Evolutionary conservation across 2,888 invertebrate species (phyloP).

Genomic region (Cheilosia vernalis): DNA sequence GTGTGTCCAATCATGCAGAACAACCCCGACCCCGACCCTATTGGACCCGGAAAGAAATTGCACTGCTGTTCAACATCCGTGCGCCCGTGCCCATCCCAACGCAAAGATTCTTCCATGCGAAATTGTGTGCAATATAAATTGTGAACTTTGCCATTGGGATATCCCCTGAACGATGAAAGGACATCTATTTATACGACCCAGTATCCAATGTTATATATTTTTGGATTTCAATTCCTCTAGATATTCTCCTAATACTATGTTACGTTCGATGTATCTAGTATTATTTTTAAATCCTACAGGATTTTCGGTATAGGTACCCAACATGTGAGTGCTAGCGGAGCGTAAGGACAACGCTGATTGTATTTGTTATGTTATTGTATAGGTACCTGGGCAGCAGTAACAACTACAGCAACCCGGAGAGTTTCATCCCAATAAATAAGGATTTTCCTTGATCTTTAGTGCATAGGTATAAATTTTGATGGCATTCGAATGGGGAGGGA

Average conservation of each 20-base stretch:
- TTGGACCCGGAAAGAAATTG: conserved; percentile 50
- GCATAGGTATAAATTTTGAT: conserved; percentile 54
- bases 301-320: conserved; percentile 58
- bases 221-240: conserved; percentile 69
- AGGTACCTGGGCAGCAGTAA: conserved; percentile 18
- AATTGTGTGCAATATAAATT: conserved; percentile 69
- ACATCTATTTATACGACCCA: conserved; percentile 35
- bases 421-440: conserved; percentile 68
- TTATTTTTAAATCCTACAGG: conserved; percentile 68
- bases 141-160: conserved; percentile 53
- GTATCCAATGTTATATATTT: conserved; percentile 63
- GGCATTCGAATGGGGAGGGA: conserved; percentile 9
- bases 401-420: conserved; percentile 31
- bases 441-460: conserved; percentile 72
- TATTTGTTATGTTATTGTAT: conserved; percentile 43
- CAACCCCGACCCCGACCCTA: conserved; percentile 21
- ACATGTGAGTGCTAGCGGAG: conserved; percentile 39
- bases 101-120: conserved; percentile 10
- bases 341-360: conserved; percentile 31
- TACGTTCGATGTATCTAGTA: conserved; percentile 64
- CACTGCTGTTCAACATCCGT: conserved; percentile 32
- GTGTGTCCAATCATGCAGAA: conserved; percentile 45
- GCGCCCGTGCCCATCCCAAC: background rate
- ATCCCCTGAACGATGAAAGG: conserved; percentile 60
- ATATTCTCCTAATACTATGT: conserved; percentile 61